Percentiles rank a stretch among this genome's conserved stretches.
Evolutionary conservation across 1,140 invertebrate genomes (phyloP).

Genomic region (Andrena cerasifolii): DNA sequence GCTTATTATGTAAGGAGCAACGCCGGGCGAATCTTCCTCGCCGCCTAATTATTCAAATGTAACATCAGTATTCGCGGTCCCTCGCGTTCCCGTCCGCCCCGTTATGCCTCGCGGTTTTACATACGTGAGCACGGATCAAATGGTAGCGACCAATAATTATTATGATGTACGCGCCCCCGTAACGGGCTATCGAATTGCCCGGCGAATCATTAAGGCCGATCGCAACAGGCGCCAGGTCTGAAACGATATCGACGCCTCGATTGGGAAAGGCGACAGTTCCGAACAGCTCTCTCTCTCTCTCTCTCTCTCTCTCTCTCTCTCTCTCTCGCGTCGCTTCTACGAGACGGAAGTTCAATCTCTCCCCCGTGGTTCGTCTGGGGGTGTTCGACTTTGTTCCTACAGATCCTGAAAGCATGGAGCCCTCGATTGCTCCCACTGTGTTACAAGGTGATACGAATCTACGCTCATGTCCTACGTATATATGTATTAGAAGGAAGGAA

Average conservation of each 20-base stretch:
- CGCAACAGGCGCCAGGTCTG: slow-evolving; percentile 22
- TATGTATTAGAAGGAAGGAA: no score
- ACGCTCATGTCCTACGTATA: no score
- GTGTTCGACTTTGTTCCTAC: no score
- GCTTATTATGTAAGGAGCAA: slow-evolving; percentile 50
- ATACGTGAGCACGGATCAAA: slow-evolving; percentile 25
- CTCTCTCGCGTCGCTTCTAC: background rate
- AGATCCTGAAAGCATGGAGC: no score
- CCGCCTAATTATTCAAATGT: slow-evolving; percentile 64
- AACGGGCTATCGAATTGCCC: slow-evolving; percentile 61
- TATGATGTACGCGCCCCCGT: slow-evolving; percentile 50
- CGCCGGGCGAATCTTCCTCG: slow-evolving; percentile 26
- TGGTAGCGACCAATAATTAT: slow-evolving; percentile 51
- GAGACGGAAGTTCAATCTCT: slow-evolving; percentile 12
- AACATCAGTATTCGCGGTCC: slow-evolving; percentile 59
- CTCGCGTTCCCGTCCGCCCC: background rate
- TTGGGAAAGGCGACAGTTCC: background rate
- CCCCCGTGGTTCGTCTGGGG: background rate
- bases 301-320: no score
- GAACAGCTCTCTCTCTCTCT: background rate
- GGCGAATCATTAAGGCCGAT: slow-evolving; percentile 61
- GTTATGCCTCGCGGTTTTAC: slow-evolving; percentile 48
- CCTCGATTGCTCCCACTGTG: no score
- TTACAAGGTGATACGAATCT: no score
- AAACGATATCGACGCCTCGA: background rate